Evolutionary conservation across 2,888 invertebrate genomes (phyloP).

Genomic region (Pristionchus exspectatus): DNA sequence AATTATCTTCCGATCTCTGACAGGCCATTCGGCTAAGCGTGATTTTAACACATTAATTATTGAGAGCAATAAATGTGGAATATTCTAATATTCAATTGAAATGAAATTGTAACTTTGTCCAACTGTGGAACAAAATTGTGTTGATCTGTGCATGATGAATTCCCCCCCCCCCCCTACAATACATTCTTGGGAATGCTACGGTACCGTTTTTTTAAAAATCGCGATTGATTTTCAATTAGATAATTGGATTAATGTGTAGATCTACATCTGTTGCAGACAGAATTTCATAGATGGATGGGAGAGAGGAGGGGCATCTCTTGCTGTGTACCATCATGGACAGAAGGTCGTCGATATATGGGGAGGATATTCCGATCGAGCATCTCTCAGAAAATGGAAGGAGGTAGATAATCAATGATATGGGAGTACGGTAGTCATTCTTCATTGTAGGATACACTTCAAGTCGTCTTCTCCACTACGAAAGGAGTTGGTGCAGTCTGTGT

Average conservation of each 20-base stretch:
- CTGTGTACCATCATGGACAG: constrained; percentile 66
- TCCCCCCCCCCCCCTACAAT: background rate
- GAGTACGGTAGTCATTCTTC: background rate
- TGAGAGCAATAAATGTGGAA: background rate
- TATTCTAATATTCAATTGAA: background rate
- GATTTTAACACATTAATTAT: background rate
- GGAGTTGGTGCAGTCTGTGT: constrained; percentile 64
- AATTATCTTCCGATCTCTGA: constrained; percentile 19
- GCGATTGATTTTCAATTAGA: too few relatives aligned
- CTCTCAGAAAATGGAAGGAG: constrained; percentile 65
- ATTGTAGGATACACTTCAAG: constrained; percentile 67
- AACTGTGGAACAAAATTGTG: constrained; percentile 9
- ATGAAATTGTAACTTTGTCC: background rate
- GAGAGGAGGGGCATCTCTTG: constrained; percentile 66
- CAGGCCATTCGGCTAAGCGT: background rate
- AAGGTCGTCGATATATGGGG: constrained; percentile 72
- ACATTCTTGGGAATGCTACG: background rate
- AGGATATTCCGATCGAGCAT: constrained; percentile 68
- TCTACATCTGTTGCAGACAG: constrained; percentile 59
- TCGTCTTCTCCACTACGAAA: constrained; percentile 72
- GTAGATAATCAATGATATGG: constrained; percentile 57
- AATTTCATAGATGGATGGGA: constrained; percentile 73
- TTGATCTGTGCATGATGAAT: background rate
- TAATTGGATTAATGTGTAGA: background rate
- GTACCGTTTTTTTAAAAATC: too few relatives aligned